A percentile compares a stretch with the other conserved stretches of the same genome.
Conservation (phyloP, 2,113 vertebrate species). For the Ciconia boyciana region DNA sequence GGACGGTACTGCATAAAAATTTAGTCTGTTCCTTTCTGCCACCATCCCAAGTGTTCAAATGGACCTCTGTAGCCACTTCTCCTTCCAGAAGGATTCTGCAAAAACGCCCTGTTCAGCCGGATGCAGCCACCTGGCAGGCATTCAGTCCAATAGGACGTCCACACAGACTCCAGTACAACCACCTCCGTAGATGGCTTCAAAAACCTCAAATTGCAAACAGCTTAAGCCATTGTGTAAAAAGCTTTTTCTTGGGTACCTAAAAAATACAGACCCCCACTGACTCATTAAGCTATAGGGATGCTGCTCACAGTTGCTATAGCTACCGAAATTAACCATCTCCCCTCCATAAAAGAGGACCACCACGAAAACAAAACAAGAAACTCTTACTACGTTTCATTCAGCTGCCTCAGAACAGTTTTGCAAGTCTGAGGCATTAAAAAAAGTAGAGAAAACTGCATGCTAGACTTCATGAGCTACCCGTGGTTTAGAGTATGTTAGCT, state of each 20-base stretch:
- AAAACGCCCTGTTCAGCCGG: rapidly evolving
- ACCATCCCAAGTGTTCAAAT: not conserved
- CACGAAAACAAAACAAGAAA: not conserved
- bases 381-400: not conserved
- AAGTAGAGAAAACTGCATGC: not conserved
- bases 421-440: not conserved
- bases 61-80: not conserved
- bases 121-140: not conserved
- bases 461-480: not conserved
- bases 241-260: not conserved
- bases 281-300: not conserved
- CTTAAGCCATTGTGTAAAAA: not conserved
- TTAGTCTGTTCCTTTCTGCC: not conserved
- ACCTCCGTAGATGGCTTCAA: not conserved
- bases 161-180: not conserved
- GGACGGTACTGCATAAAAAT: not conserved
- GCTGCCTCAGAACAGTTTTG: not conserved
- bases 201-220: not conserved
- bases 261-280: rapidly evolving
- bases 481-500: not conserved
- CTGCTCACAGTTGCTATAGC: not conserved
- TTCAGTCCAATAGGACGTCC: not conserved
- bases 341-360: rapidly evolving
- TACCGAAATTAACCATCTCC: not conserved
- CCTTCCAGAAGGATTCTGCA: not conserved